Percentiles rank a stretch among this genome's conserved stretches.
These are phyloP conservation scores for Brachypteracias leptosomus DNA, from an alignment of 2,113 vertebrate species.

Conservation along the genomic window DNA sequence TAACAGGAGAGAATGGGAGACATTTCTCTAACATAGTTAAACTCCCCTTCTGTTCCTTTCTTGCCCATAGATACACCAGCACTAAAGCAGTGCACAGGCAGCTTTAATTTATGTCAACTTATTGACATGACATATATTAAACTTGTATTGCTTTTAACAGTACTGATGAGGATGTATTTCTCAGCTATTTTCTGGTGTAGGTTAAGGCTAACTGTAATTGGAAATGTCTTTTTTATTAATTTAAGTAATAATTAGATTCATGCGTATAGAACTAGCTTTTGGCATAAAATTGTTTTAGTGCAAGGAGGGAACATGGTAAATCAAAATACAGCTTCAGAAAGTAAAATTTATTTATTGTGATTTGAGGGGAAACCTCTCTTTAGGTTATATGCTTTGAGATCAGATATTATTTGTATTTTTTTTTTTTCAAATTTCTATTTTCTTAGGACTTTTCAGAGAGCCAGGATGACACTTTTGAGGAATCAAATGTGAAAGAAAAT, in stretches of 20 bases:
- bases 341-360: not conserved
- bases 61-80: not conserved
- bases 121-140: not conserved
- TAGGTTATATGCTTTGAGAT: not conserved
- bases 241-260: not conserved
- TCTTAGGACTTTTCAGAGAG: constrained; percentile 14
- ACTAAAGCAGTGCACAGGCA: not conserved
- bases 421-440: too few relatives aligned
- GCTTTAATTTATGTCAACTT: not conserved
- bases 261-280: not conserved
- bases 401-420: accelerated
- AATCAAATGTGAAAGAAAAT: not conserved
- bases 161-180: not conserved
- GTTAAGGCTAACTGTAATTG: not conserved
- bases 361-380: not conserved
- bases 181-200: not conserved
- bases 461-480: not conserved
- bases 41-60: not conserved
- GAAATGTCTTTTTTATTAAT: not conserved
- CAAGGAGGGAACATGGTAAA: not conserved
- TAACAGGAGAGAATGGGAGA: not conserved
- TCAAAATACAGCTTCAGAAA: not conserved
- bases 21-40: not conserved
- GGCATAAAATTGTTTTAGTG: not conserved
- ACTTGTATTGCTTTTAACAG: not conserved